Conservation (phyloP, 2,888 invertebrate species). For the Tolmerus cingulatus region DNA sequence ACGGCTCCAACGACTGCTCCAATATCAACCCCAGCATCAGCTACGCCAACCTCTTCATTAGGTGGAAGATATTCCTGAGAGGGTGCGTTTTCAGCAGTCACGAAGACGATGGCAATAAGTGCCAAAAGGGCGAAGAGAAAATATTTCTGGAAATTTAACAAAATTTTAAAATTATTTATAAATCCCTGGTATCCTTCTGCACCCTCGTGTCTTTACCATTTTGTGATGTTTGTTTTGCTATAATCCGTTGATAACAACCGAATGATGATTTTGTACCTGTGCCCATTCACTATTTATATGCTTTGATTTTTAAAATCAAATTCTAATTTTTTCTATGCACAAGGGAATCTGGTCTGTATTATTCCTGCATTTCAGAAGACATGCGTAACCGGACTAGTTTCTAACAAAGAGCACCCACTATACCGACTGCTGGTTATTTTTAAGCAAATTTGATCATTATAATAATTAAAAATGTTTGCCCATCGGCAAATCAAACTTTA, state of each 20-base stretch:
- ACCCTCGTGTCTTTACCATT: background rate
- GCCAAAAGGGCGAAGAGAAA: background rate
- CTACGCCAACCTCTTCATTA: background rate
- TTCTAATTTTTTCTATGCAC: background rate
- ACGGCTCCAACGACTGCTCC: background rate
- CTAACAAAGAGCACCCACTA: background rate
- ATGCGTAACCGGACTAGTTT: background rate
- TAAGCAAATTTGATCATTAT: background rate
- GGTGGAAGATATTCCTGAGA: conserved; percentile 30
- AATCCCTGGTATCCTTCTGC: background rate
- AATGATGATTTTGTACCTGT: background rate
- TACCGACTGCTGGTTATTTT: background rate
- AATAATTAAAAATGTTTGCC: background rate
- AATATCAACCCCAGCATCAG: background rate
- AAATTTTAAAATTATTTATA: background rate
- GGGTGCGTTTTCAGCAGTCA: background rate
- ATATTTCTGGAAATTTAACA: background rate
- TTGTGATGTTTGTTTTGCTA: background rate
- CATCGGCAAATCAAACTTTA: background rate
- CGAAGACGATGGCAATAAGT: background rate
- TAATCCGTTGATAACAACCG: background rate
- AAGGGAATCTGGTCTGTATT: background rate
- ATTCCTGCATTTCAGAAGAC: background rate
- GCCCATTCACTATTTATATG: background rate
- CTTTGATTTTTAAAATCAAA: background rate